Evolutionary conservation across 2,113 vertebrate genomes (phyloP).

Genomic region (Erinaceus europaeus): DNA sequence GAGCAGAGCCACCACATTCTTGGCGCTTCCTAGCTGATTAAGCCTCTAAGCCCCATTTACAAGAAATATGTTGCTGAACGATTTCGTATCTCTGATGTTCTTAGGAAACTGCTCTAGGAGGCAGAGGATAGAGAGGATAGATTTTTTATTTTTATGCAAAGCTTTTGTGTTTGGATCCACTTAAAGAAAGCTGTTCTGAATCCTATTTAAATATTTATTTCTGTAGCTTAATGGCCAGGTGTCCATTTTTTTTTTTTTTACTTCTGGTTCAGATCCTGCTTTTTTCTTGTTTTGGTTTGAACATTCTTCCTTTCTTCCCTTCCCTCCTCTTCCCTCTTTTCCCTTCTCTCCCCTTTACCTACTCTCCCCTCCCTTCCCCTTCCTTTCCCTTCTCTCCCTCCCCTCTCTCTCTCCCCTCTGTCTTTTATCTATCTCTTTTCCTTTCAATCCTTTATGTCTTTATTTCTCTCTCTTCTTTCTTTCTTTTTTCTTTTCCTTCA

Average conservation of each 20-base stretch:
- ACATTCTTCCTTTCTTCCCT: too few relatives aligned
- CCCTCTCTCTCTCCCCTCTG: too few relatives aligned
- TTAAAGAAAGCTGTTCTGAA: background rate
- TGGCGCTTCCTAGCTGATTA: background rate
- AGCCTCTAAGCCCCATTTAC: background rate
- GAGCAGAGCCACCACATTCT: background rate
- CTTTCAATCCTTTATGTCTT: background rate
- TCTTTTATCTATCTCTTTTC: too few relatives aligned
- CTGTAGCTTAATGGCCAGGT: background rate
- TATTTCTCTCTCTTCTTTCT: background rate
- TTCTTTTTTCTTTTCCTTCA: background rate
- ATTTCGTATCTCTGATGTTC: background rate
- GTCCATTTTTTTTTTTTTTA: background rate
- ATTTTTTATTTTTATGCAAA: background rate
- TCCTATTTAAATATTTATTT: background rate
- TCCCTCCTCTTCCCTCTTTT: background rate
- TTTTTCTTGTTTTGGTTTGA: background rate
- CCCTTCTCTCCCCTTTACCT: too few relatives aligned
- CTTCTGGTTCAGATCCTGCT: background rate
- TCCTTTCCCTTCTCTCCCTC: too few relatives aligned
- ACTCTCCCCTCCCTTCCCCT: too few relatives aligned
- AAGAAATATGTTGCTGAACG: conserved; percentile 1
- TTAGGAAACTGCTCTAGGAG: conserved; percentile 13
- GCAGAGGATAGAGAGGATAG: fast-evolving
- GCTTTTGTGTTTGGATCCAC: background rate